Conservation (phyloP, 2,113 vertebrate genomes). For the Cygnus atratus region DNA sequence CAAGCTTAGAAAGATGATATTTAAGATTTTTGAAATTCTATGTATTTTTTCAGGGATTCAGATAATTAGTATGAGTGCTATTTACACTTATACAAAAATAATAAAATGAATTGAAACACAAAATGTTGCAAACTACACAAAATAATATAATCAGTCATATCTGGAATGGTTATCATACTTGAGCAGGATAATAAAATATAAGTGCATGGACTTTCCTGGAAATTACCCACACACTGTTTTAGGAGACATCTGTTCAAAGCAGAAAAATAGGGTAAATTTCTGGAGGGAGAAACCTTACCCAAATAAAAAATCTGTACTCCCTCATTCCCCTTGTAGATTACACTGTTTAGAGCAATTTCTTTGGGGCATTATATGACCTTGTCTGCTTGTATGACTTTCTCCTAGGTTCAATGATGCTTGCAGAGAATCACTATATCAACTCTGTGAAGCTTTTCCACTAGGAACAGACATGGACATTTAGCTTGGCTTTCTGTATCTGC, state of each 20-base stretch:
- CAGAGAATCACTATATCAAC: neutral
- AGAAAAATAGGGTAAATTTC: slow-evolving; percentile 30
- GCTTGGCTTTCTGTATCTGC: neutral
- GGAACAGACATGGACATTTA: neutral
- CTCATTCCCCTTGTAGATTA: neutral
- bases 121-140: neutral
- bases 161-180: neutral
- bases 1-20: neutral
- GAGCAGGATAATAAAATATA: slow-evolving; percentile 2
- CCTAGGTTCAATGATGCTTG: neutral
- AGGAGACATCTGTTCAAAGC: slow-evolving; percentile 28
- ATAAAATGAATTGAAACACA: neutral
- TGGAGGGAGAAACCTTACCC: neutral
- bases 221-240: slow-evolving; percentile 34
- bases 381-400: neutral
- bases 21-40: neutral
- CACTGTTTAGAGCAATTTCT: neutral
- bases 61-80: neutral
- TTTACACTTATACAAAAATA: neutral
- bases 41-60: neutral
- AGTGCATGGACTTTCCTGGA: slow-evolving; percentile 15
- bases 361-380: slow-evolving; percentile 14
- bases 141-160: slow-evolving; percentile 2
- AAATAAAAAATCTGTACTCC: neutral
- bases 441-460: neutral